Base-by-base conservation (phyloP, 1,140 invertebrate species). In the Parapsyche elsis region DNA sequence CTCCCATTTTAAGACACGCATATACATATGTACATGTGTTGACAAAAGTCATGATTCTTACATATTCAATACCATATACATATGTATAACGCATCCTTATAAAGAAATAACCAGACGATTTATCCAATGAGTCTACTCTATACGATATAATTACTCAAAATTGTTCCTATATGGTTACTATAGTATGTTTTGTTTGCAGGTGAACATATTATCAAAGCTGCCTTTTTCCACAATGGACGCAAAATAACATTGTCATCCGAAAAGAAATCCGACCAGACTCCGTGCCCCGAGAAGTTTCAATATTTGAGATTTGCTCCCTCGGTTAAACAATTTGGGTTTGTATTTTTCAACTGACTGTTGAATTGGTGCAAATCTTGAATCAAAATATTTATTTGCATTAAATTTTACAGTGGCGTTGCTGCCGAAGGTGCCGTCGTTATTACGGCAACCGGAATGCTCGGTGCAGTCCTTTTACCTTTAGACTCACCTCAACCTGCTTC, bases 231-330 rank as follows among this genome's bases (percentile, higher is more conserved):
- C 87, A 94, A 94, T 86, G 95, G 95, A 0, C 93, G 95, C 82
- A 94, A 94, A 19, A 81, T 90, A 0, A 78, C 87, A 4, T 85
- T 88, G 9, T 91, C 93, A 24, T 86, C 91, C 5, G 95, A 96
- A 21, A 96, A 95, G 86, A 95, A 96, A 84, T 85, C 87, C 0
- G 95, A 97, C 81, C 92, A 90, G 82, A 87, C 91, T 2, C 91
- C 93, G 9, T 97, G 97, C 85, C 92, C 90, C 73, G 97, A 98
- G 53, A 97, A 97, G 86, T 97, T 97, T 85, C 92, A 92, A 83
- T 90, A 95, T 85, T 85, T 93, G 12, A 90, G 93, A 75, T 94
- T 95, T 85, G 90, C 92, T 10, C 95, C 96, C 64, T 95, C 95
- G 0, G 91, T 98, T 0, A 92, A 94, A 85, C 93, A 95, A 83